These are phyloP conservation scores for Bufotes viridis DNA, from an alignment of 2,797 vertebrate genomes.

Conservation along the genomic window DNA sequence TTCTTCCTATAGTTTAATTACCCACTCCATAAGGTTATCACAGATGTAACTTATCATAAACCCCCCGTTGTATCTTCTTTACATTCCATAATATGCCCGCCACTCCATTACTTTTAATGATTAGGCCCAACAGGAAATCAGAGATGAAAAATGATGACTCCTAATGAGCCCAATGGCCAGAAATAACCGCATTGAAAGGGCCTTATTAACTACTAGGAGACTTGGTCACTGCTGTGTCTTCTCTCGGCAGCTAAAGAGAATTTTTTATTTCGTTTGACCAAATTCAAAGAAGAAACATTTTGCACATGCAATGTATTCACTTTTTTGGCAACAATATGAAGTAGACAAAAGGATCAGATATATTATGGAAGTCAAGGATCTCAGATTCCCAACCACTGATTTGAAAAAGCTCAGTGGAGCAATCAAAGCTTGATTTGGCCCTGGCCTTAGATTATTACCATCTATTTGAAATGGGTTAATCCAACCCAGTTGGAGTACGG, in stretches of 20 bases:
- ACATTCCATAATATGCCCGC: background rate
- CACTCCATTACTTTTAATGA: constrained; percentile 18
- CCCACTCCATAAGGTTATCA: background rate
- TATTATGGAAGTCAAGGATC: too few relatives aligned
- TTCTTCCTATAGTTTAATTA: constrained; percentile 6
- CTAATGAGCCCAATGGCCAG: constrained; percentile 23
- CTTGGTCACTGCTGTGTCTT: background rate
- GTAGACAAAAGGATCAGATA: background rate
- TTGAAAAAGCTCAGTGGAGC: too few relatives aligned
- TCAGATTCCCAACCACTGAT: too few relatives aligned
- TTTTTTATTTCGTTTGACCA: background rate
- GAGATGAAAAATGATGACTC: background rate
- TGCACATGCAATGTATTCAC: too few relatives aligned
- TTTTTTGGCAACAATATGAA: too few relatives aligned
- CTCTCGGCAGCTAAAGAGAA: background rate
- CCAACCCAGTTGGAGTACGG: too few relatives aligned
- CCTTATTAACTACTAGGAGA: background rate
- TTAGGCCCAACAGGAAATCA: constrained; percentile 31
- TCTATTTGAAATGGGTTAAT: too few relatives aligned
- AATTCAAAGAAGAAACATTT: background rate
- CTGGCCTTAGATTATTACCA: too few relatives aligned
- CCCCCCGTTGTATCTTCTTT: constrained; percentile 4
- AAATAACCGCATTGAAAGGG: constrained; percentile 10
- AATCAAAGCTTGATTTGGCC: too few relatives aligned
- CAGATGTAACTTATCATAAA: constrained; percentile 15